Conservation (phyloP, 2,113 vertebrate species). For the Toxotes jaculatrix region DNA sequence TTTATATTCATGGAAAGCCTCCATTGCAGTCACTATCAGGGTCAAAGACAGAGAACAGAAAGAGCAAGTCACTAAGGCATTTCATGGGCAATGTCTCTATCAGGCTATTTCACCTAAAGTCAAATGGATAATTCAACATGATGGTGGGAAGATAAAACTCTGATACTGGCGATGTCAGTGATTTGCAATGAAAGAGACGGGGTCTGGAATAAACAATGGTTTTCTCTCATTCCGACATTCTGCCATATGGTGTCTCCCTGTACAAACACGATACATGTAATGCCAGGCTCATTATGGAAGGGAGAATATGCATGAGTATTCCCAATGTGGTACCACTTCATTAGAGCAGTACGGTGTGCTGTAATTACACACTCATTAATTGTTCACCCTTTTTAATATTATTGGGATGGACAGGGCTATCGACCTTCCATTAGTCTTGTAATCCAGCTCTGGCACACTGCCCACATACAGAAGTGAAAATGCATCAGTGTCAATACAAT, state of each 20-base stretch:
- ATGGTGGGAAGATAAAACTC: slow-evolving; percentile 57
- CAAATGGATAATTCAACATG: slow-evolving; percentile 68
- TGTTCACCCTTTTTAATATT: slow-evolving; percentile 65
- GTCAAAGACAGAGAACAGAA: slow-evolving; percentile 64
- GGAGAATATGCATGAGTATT: slow-evolving; percentile 68
- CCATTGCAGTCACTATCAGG: slow-evolving; percentile 66
- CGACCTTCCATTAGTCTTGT: slow-evolving; percentile 37
- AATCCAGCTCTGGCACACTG: slow-evolving; percentile 31
- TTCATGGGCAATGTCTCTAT: slow-evolving; percentile 56
- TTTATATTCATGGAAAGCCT: slow-evolving; percentile 73
- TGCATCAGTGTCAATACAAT: background rate
- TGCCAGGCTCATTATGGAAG: slow-evolving; percentile 65
- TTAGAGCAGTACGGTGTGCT: slow-evolving; percentile 53
- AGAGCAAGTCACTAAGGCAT: slow-evolving; percentile 58
- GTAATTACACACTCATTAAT: slow-evolving; percentile 71
- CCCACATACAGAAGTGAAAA: slow-evolving; percentile 4
- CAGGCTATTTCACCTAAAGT: slow-evolving; percentile 60
- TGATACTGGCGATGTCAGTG: slow-evolving; percentile 48
- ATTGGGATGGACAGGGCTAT: slow-evolving; percentile 47
- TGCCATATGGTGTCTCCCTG: slow-evolving; percentile 67
- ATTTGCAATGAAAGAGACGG: slow-evolving; percentile 58
- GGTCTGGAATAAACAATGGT: slow-evolving; percentile 58
- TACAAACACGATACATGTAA: slow-evolving; percentile 57
- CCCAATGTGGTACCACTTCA: slow-evolving; percentile 63
- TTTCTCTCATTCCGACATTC: slow-evolving; percentile 53